Base-by-base conservation (phyloP, 2,888 invertebrate genomes). In the Aethes cnicana region DNA sequence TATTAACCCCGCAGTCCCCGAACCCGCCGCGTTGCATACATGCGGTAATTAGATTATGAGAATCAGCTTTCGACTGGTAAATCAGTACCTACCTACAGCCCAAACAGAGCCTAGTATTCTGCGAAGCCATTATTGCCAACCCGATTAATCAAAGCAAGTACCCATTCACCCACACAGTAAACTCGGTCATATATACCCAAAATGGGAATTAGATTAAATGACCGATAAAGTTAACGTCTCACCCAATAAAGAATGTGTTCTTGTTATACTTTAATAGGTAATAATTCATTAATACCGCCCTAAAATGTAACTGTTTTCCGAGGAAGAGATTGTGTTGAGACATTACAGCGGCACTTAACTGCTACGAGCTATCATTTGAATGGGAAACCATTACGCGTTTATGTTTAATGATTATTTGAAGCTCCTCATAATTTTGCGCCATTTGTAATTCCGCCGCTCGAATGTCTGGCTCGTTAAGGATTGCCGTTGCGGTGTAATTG, bases 351-450 rank as follows among this genome's bases (percentile, higher is more conserved):
- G 79, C 77, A 78, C 75, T 86, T 84, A 84, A 84, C 80, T 80
- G 79, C 68, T 72, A 77, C 68, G 79, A 77, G 81, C 84, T 72
- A 84, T 85, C 82, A 82, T 79, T 81, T 74, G 73, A 78, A 86
- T 81, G 81, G 81, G 82, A 78, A 81, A 80, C 83, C 83, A 80
- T 86, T 86, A 80, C 74, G 73, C 78, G 80, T 84, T 87, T 84
- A 84, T 83, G 81, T 84, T 83, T 85, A 84, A 86, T 84, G 83
- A 80, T 85, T 83, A 83, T 85, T 85, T 82, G 77, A 81, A 84
- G 77, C 77, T 75, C 66, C 77, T 77, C 80, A 79, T 86, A 84
- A 86, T 82, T 81, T 79, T 76, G 69, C 67, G 68, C 74, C 77
- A 75, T 83, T 84, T 70, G 77, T 80, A 77, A 81, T 82, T 73